These are phyloP conservation scores for Catharus minimus DNA, from an alignment of 2,113 vertebrate species.

Conservation along the genomic window DNA sequence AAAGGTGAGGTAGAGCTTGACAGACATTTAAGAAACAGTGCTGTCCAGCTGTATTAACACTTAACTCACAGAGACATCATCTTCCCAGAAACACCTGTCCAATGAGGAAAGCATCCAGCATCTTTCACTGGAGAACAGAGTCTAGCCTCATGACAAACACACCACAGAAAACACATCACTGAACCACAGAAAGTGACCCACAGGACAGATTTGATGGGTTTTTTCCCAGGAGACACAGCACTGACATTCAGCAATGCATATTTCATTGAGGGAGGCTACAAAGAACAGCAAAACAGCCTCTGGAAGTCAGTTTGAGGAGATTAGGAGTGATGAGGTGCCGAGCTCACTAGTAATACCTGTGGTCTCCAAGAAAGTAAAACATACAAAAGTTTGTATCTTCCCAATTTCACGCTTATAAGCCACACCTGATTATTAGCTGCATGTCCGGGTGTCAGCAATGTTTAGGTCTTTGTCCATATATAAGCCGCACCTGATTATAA, in stretches of 20 bases:
- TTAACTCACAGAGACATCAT: neutral
- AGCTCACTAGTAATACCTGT: neutral
- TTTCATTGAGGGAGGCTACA: neutral
- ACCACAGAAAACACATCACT: neutral
- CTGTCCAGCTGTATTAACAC: neutral
- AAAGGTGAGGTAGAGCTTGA: neutral
- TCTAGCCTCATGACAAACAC: neutral
- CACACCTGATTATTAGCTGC: no score
- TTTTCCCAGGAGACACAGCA: neutral
- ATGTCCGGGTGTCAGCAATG: no score
- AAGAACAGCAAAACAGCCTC: neutral
- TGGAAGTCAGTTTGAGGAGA: neutral
- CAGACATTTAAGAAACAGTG: neutral
- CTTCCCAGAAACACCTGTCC: neutral
- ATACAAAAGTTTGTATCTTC: neutral
- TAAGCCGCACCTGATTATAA: no score
- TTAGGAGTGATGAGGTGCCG: neutral
- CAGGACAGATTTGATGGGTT: neutral
- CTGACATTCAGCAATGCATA: neutral
- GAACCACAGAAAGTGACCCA: neutral
- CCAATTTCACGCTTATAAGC: no score
- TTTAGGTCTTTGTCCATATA: no score
- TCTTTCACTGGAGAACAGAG: neutral
- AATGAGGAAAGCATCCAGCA: neutral
- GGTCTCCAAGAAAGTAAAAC: neutral